phyloP scores from a whole-genome alignment of 2,113 vertebrate genomes.

The Lota lota region DNA sequence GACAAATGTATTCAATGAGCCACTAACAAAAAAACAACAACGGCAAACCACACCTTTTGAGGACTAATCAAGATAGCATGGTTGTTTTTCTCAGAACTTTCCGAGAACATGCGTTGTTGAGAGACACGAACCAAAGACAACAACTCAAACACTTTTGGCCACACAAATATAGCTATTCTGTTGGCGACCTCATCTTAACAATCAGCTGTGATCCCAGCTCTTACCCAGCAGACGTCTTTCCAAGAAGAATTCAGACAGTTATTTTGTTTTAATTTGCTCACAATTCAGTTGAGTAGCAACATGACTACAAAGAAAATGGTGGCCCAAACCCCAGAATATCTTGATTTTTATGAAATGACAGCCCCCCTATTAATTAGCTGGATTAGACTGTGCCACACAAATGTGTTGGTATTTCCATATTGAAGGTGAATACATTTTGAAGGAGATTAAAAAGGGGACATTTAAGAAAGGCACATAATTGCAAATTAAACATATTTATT shows the following conservation, averaged over 20 bases:
- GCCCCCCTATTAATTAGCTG: neutral
- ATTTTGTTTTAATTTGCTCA: no score
- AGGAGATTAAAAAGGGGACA: neutral
- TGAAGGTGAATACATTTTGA: neutral
- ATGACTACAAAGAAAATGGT: no score
- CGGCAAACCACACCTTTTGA: conserved; percentile 46
- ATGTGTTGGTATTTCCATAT: neutral
- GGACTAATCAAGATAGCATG: conserved; percentile 33
- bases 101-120: conserved; percentile 27
- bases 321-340: neutral
- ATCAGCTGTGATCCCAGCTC: conserved; percentile 6
- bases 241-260: neutral
- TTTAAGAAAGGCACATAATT: neutral
- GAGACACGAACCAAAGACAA: conserved; percentile 13
- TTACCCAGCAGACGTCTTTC: neutral
- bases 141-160: conserved; percentile 5
- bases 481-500: neutral
- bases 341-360: neutral
- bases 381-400: neutral
- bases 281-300: no score
- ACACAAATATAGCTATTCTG: neutral
- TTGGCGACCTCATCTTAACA: conserved; percentile 11
- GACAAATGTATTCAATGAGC: conserved; percentile 24
- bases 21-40: neutral
- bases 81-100: conserved; percentile 46